Percentiles rank a stretch among this genome's conserved stretches.
These are phyloP conservation scores for pig (Sus scrofa) DNA, from an alignment of 2,113 vertebrate species.

Conservation along the genomic window T2T-Sscrofa CM000826.6:145881501-145882000, in stretches of 20 bases:
- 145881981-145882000: background rate
- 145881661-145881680: conserved; percentile 3
- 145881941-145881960: background rate
- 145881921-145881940: background rate
- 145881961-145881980: background rate
- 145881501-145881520: background rate
- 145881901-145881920: background rate
- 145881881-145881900: background rate
- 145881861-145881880: background rate
- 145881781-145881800: background rate
- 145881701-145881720: background rate
- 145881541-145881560: background rate
- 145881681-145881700: background rate
- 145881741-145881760: background rate
- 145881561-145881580: background rate
- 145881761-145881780: background rate
- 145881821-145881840: background rate
- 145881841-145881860: background rate
- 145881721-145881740: background rate
- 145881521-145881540: background rate
- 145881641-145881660: background rate
- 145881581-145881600: background rate
- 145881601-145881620: background rate
- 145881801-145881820: too few species aligned
- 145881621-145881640: background rate